Percentiles rank a stretch among this genome's conserved stretches.
Conservation (phyloP, 2,113 vertebrate species). For the Amazona vittata region DNA sequence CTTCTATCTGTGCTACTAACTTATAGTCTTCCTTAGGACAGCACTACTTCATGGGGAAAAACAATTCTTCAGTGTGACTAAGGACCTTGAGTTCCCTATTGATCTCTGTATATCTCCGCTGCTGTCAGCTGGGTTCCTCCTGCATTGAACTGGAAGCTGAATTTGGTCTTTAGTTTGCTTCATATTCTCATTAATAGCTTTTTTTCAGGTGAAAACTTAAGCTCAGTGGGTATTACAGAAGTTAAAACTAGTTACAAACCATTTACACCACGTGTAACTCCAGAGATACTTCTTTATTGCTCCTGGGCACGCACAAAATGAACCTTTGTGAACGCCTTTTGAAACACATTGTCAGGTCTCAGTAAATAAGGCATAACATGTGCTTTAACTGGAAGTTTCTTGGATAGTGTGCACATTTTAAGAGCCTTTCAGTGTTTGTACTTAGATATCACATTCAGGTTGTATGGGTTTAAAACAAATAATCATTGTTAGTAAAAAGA, state of each 20-base stretch:
- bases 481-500: neutral
- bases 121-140: neutral
- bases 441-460: neutral
- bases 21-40: neutral
- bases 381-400: neutral
- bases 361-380: neutral
- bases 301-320: accelerated
- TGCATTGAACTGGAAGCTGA: neutral
- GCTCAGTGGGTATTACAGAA: neutral
- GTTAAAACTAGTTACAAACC: accelerated
- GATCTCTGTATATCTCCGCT: neutral
- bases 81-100: neutral
- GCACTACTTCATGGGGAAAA: too few relatives aligned
- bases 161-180: neutral
- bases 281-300: accelerated
- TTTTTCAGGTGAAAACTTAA: neutral
- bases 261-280: neutral
- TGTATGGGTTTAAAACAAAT: neutral
- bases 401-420: neutral
- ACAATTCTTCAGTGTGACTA: neutral
- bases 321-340: neutral
- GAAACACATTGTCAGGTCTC: neutral
- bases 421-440: neutral
- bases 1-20: neutral
- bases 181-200: neutral